phyloP scores from a whole-genome alignment of 2,888 invertebrate genomes.

The Cylindroiulus punctatus region DNA sequence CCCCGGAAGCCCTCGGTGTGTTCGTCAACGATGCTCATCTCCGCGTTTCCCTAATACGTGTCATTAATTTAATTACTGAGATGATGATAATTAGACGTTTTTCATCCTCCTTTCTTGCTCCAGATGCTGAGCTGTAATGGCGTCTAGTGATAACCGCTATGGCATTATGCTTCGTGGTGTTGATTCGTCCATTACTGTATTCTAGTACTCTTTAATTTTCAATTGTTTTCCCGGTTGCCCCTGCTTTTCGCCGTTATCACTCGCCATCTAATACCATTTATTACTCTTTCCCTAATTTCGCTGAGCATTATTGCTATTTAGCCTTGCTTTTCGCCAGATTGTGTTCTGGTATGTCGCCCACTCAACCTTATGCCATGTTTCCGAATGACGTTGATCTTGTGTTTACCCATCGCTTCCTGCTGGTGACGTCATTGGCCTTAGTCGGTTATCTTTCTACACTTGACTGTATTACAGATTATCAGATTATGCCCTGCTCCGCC shows the following conservation, averaged over 20 bases:
- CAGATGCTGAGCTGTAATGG: background rate
- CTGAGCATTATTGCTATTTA: background rate
- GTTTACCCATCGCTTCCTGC: background rate
- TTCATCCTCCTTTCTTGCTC: background rate
- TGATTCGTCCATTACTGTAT: background rate
- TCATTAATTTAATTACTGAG: constrained; percentile 25
- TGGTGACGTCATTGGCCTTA: background rate
- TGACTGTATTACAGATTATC: too few species aligned
- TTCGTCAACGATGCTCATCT: background rate
- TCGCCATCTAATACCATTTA: background rate
- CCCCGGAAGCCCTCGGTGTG: background rate
- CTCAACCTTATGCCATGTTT: background rate
- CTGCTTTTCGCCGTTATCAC: background rate
- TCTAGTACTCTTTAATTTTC: background rate
- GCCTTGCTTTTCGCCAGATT: background rate
- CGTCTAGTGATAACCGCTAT: background rate
- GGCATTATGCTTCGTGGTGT: background rate
- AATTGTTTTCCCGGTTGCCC: background rate
- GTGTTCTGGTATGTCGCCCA: background rate
- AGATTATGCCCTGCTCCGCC: too few species aligned
- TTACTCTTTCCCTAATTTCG: constrained; percentile 8
- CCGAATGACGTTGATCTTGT: background rate
- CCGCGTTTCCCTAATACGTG: background rate
- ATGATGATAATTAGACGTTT: constrained; percentile 8
- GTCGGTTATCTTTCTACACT: too few species aligned